A percentile compares a stretch with the other conserved stretches of the same genome.
Evolutionary conservation across 2,113 vertebrate species (phyloP).

Genomic region (Neotoma lepida): DNA sequence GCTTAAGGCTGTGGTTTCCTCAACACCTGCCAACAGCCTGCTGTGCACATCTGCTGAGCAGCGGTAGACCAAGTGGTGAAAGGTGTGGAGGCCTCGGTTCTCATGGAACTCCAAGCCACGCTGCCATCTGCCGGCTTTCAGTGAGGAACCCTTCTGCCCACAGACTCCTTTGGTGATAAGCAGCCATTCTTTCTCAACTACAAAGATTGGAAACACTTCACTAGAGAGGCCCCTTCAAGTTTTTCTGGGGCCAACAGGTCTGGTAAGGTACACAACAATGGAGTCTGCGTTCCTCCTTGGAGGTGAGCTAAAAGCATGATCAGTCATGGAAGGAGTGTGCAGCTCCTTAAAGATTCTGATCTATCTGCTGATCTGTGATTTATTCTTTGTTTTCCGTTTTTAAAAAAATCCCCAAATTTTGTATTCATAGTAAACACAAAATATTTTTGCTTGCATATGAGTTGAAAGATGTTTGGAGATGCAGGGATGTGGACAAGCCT

Average conservation of each 20-base stretch:
- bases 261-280: not conserved
- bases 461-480: not conserved
- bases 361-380: constrained; percentile 5
- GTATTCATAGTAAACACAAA: not conserved
- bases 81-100: constrained; percentile 4
- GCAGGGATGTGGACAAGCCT: not conserved
- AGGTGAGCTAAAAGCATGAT: not conserved
- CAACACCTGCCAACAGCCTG: constrained; percentile 38
- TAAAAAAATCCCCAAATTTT: not conserved
- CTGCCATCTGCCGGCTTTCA: not conserved
- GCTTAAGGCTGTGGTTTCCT: not conserved
- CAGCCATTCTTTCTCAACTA: not conserved
- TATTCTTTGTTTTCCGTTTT: constrained; percentile 27
- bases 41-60: constrained; percentile 29
- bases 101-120: not conserved
- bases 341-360: constrained; percentile 24
- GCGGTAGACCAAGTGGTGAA: constrained; percentile 43
- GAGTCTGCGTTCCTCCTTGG: not conserved
- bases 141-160: not conserved
- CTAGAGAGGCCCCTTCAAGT: not conserved
- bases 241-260: not conserved
- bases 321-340: not conserved
- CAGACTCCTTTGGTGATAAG: not conserved
- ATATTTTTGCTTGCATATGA: not conserved
- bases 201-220: not conserved